These are phyloP conservation scores for Eclectus roratus DNA, from an alignment of 2,113 vertebrate genomes.

Conservation along the genomic window DNA sequence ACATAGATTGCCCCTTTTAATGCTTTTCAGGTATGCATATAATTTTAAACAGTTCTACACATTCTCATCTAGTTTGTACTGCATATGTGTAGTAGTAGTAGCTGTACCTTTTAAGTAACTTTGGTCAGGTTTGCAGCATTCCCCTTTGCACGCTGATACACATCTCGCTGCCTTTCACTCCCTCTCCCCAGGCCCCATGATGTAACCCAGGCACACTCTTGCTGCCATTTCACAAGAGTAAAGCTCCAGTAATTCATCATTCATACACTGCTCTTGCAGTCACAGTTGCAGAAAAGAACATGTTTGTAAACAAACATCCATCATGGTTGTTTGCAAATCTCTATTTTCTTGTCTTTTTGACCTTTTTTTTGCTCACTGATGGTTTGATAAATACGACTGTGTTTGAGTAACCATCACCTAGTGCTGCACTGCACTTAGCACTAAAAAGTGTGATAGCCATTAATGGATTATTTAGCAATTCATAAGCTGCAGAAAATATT, in stretches of 20 bases:
- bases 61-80: neutral
- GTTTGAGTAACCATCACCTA: neutral
- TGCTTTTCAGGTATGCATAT: rapidly evolving
- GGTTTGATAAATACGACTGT: neutral
- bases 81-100: rapidly evolving
- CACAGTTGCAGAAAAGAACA: neutral
- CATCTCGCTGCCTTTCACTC: neutral
- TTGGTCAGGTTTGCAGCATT: rapidly evolving
- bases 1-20: neutral
- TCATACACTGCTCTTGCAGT: neutral
- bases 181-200: neutral
- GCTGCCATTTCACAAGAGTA: neutral
- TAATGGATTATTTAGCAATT: neutral
- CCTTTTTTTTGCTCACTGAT: neutral
- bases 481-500: neutral
- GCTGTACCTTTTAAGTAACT: neutral
- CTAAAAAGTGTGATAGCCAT: neutral
- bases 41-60: neutral
- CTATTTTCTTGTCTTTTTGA: neutral
- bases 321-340: neutral
- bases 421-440: neutral
- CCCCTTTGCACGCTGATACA: neutral
- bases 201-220: neutral
- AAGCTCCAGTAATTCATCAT: neutral
- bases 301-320: slow-evolving; percentile 19